A percentile compares a stretch with the other conserved stretches of the same genome.
phyloP scores from a whole-genome alignment of 2,797 vertebrate genomes.

The Cuniculus paca region DNA sequence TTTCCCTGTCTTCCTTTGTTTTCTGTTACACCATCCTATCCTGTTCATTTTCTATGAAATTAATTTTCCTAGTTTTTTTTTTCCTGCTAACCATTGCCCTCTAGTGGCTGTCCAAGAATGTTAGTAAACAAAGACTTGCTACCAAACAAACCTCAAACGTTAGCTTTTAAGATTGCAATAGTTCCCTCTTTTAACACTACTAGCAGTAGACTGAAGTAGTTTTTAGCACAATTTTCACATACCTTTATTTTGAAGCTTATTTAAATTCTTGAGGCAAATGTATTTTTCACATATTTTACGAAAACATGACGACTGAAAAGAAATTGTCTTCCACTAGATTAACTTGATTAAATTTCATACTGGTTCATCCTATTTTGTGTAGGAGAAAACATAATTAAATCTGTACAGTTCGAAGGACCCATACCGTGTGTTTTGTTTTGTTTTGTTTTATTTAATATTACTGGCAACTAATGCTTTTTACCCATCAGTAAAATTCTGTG shows the following conservation, averaged over 20 bases:
- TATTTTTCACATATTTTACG: not conserved
- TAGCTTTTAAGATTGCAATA: not conserved
- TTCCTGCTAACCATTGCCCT: conserved; percentile 29
- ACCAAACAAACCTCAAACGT: not conserved
- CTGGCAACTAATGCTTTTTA: not conserved
- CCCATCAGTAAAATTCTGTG: not conserved
- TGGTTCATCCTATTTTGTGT: not conserved
- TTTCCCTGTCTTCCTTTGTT: not conserved
- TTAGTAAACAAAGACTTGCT: not conserved
- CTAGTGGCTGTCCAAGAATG: not conserved
- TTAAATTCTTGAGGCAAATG: not conserved
- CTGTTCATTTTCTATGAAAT: not conserved
- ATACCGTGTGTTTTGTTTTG: not conserved
- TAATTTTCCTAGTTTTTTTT: not conserved
- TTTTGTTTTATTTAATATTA: not conserved
- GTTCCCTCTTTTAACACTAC: not conserved
- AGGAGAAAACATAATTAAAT: not conserved
- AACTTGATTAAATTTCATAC: not conserved
- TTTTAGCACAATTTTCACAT: not conserved
- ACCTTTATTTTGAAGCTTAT: not conserved
- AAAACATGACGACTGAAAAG: not conserved
- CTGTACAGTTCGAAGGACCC: not conserved
- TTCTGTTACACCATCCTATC: not conserved
- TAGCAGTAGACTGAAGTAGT: not conserved
- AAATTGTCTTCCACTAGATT: not conserved